Percentiles rank a stretch among this genome's conserved stretches.
Evolutionary conservation across 92 coral and sea anemone genomes (phyloP).

Genomic region (Chrysogorgia sp.): DNA sequence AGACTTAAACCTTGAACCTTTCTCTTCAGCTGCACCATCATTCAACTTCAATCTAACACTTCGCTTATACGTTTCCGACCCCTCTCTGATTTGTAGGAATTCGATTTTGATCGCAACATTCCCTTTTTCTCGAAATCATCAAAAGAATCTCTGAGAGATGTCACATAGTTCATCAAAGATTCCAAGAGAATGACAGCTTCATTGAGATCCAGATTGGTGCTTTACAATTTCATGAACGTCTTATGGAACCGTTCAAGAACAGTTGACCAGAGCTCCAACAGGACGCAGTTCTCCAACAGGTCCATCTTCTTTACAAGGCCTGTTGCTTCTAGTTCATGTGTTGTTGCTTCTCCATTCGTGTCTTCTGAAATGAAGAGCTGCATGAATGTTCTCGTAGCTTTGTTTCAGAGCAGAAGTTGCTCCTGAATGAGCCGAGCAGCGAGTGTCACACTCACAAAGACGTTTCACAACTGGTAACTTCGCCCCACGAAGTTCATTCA

Average conservation of each 20-base stretch:
- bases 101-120: constrained; percentile 20
- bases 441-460: constrained; percentile 19
- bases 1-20: constrained; percentile 11
- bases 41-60: too few relatives aligned
- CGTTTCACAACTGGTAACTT: constrained; percentile 34
- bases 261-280: constrained; percentile 36
- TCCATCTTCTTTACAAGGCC: constrained; percentile 15
- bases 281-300: constrained; percentile 11
- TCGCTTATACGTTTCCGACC: not conserved
- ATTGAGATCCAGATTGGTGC: too few relatives aligned
- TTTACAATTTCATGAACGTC: constrained; percentile 23
- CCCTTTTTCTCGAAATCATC: constrained; percentile 28
- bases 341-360: constrained; percentile 23
- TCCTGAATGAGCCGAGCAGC: constrained; percentile 19
- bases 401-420: constrained; percentile 22
- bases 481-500: constrained; percentile 15
- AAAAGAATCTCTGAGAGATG: constrained; percentile 14
- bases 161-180: not conserved
- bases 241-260: constrained; percentile 27
- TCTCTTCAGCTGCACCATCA: constrained; percentile 19
- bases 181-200: too few relatives aligned
- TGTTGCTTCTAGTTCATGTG: constrained; percentile 23
- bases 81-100: not conserved
- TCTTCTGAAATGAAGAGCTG: constrained; percentile 21
- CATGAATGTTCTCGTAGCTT: constrained; percentile 19